Evolutionary conservation across 2,113 vertebrate species (phyloP).

Genomic region (Colossoma macropomum): DNA sequence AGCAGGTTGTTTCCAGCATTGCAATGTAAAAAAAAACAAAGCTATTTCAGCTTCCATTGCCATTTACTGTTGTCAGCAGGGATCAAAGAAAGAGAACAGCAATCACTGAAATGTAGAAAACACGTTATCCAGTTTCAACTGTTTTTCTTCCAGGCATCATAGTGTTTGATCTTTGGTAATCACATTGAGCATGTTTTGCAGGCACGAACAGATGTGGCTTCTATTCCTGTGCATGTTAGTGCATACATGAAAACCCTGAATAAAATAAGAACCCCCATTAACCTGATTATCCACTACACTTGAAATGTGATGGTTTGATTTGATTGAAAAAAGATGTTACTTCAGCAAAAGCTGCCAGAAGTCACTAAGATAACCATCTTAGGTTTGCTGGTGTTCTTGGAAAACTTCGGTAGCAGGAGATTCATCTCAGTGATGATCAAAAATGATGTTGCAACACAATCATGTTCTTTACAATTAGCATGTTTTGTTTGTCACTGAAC

Average conservation of each 20-base stretch:
- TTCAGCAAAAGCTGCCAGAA: neutral
- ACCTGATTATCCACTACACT: neutral
- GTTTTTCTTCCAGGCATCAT: conserved; percentile 5
- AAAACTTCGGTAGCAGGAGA: neutral
- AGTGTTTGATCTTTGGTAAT: conserved; percentile 30
- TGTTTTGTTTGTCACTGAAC: neutral
- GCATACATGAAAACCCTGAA: neutral
- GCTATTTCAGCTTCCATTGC: conserved; percentile 22
- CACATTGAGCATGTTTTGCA: neutral
- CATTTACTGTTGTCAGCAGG: conserved; percentile 16
- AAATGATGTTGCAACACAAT: neutral
- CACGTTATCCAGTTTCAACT: neutral
- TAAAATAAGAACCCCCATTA: neutral
- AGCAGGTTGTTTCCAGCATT: neutral
- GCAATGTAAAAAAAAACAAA: neutral
- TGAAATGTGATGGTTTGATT: neutral
- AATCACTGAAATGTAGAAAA: neutral
- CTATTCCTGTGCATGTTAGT: neutral
- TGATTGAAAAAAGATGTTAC: neutral
- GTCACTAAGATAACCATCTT: neutral
- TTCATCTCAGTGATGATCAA: neutral
- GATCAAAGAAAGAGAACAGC: neutral
- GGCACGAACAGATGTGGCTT: conserved; percentile 9
- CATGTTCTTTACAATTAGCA: no score
- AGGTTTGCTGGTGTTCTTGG: neutral